Evolutionary conservation across 2,113 vertebrate species (phyloP), one percentile per base, ranked within the genome.

Genomic region (Poecile atricapillus): DNA sequence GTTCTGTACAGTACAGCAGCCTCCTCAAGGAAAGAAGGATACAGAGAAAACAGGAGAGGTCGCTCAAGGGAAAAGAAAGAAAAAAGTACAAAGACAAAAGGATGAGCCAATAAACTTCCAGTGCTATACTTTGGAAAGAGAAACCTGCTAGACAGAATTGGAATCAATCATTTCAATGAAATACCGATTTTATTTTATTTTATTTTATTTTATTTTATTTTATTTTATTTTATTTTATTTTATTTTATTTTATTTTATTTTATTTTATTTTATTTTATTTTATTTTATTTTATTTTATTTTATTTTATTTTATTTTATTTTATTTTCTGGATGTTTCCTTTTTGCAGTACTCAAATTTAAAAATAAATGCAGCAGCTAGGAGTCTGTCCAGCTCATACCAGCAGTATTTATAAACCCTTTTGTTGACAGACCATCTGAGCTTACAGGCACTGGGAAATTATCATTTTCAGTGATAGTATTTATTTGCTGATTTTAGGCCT

Each of bases 21-120:
- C 33, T 79, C 81, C 47, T n/a, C 67, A 53, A 56, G 65, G 68
- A 37, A 50, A 75, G 78, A 91, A 37, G 58, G 83, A 90, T 71
- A 28, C 69, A 73, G 59, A 90, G 74, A 58, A 94, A 94, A 91
- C 89, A 73, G 89, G 93, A 91, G 89, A 93, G 91, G 93, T 97
- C 74, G 59, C 93, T 95, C 91, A 84, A 96, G 65, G 74, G 84
- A 96, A 96, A 94, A 95, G 74, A 92, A 95, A 64, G 59, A 53
- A 80, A 50, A 68, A 62, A 46, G 27, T 20, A 64, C 44, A 44
- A 90, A 90, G 73, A 86, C 62, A 91, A 83, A 84, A 84, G 65
- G 89, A 96, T 65, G 84, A 89, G 58, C 49, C 49, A 82, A 3
- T 30, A 80, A 73, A 53, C 41, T 55, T 69, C 78, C 46, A 59